Conservation (phyloP, 2,888 invertebrate species). For the Parasteatoda lunata region DNA sequence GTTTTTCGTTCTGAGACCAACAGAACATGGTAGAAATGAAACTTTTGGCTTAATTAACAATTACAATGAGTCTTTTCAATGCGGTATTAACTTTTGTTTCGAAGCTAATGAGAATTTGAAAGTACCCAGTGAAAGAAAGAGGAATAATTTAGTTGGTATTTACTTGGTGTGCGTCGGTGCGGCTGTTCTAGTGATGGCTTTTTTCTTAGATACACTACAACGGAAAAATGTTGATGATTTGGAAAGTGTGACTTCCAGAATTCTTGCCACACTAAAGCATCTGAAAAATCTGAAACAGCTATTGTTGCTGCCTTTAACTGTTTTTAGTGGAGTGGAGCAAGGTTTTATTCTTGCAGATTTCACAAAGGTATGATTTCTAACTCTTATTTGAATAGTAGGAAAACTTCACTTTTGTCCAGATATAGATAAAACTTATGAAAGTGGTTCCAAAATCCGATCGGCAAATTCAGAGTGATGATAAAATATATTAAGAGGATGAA, state of each 20-base stretch:
- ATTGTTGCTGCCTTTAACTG: constrained; percentile 92
- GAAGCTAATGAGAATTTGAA: constrained; percentile 78
- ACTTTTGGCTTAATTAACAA: background rate
- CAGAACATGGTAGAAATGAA: background rate
- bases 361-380: constrained; percentile 74
- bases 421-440: too few relatives aligned
- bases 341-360: constrained; percentile 90
- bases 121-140: constrained; percentile 88
- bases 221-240: constrained; percentile 74
- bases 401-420: too few relatives aligned
- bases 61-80: constrained; percentile 14
- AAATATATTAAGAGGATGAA: too few relatives aligned
- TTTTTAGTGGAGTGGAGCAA: constrained; percentile 98
- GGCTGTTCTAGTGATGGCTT: constrained; percentile 88
- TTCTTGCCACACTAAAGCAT: constrained; percentile 91
- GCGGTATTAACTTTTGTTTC: constrained; percentile 68
- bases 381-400: background rate
- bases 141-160: constrained; percentile 90
- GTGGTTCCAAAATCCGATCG: too few relatives aligned
- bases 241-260: constrained; percentile 69
- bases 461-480: too few relatives aligned
- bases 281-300: constrained; percentile 90
- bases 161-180: constrained; percentile 89
- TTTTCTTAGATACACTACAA: constrained; percentile 92
- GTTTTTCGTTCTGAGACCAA: constrained; percentile 76